phyloP scores from a whole-genome alignment of 1,140 invertebrate species.

The Copidosoma floridanum region DNA sequence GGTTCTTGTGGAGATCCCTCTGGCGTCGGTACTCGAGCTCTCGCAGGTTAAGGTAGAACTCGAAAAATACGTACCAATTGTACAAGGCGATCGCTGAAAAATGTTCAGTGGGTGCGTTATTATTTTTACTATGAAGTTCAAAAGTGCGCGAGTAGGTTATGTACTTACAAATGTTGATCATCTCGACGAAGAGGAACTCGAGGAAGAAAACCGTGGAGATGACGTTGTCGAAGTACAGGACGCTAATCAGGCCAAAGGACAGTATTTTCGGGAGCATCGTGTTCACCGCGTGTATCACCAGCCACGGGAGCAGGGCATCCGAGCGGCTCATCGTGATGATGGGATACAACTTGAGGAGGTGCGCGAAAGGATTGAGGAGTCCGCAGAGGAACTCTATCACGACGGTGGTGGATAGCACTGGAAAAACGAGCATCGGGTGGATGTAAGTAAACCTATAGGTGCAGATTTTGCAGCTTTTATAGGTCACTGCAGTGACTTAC shows the following conservation, averaged over 20 bases:
- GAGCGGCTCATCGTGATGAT: conserved; percentile 36
- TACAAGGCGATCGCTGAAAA: conserved; percentile 31
- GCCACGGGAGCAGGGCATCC: conserved; percentile 37
- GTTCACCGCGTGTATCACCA: conserved; percentile 36
- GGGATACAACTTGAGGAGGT: conserved; percentile 38
- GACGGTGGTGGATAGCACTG: conserved; percentile 1
- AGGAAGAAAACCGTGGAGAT: conserved; percentile 27
- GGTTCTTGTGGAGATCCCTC: too few relatives aligned
- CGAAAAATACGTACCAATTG: conserved; percentile 34
- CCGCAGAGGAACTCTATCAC: conserved; percentile 7
- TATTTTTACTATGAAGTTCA: too few relatives aligned
- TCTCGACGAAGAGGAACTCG: conserved; percentile 35
- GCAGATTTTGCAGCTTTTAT: neutral
- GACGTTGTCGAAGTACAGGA: conserved; percentile 30
- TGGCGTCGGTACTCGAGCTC: too few relatives aligned
- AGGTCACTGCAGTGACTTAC: neutral
- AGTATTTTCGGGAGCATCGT: conserved; percentile 36
- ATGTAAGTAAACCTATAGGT: neutral
- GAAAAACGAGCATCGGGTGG: neutral
- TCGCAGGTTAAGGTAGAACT: conserved; percentile 29
- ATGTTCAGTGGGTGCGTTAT: too few relatives aligned
- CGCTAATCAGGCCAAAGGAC: conserved; percentile 21
- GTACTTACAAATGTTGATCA: conserved; percentile 34
- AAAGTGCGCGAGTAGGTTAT: too few relatives aligned
- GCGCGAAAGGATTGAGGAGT: conserved; percentile 25